Evolutionary conservation across 2,888 invertebrate genomes (phyloP), one percentile per base, ranked within the genome.

Genomic region (Harpalus rubripes): DNA sequence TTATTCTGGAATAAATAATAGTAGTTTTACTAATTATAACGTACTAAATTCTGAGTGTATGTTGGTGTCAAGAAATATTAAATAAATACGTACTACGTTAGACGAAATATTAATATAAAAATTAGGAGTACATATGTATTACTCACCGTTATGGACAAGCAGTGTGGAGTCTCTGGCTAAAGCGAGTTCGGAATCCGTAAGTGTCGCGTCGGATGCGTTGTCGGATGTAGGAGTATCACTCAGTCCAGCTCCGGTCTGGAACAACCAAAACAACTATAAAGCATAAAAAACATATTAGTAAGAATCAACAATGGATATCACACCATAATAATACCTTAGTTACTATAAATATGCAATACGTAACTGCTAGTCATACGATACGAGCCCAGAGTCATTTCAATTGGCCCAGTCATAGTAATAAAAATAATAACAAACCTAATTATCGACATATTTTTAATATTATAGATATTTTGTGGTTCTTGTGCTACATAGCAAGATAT

Each of bases 161-260:
- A 96, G 94, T 87, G 96, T 96, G 76, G 95, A 95, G 90, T 96
- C 96, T 90, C 96, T 94, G 89, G 96, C 96, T 88, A 96, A 93
- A 88, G 96, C 96, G 90, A 96, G 93, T 92, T 96, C 96, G 22
- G 96, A 95, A 91, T 96, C 96, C 56, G 96, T 96, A 89, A 96
- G 93, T 32, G 96, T 96, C 61, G 96, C 96, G 94, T 96, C 96
- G 87, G 96, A 96, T 87, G 95, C 96, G 95, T 96, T 96, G 91
- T 96, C 96, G 87, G 96, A 95, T 65, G 95, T 95, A 87, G 96
- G 96, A 90, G 96, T 95, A 92, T 96, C 95, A 91, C 96, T 95
- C 88, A 96, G 93, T 89, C 95, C 93, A 87, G 94, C 93, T 26
- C 91, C 90, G 15, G 91, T 90, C 81, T 87, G 58, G 10, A 52